Conservation (phyloP, 2,888 invertebrate species). For the Sicus ferrugineus region DNA sequence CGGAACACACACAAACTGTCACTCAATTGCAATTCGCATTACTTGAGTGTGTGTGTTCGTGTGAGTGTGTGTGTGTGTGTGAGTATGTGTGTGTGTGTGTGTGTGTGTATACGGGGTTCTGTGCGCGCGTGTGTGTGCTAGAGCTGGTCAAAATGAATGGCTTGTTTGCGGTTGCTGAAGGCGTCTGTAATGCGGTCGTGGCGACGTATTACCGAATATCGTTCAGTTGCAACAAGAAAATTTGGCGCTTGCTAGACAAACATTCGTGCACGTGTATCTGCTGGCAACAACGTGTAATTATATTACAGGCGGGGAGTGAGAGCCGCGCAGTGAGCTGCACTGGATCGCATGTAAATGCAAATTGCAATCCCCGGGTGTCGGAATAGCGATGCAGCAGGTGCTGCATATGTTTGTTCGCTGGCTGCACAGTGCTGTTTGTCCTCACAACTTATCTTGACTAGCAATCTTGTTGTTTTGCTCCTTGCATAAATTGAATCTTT, state of each 20-base stretch:
- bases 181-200: neutral
- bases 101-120: neutral
- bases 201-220: neutral
- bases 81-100: neutral
- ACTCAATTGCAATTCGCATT: neutral
- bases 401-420: too few species aligned
- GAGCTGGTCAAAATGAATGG: neutral
- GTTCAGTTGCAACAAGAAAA: neutral
- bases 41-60: neutral
- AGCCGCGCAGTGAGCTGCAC: neutral
- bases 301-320: neutral
- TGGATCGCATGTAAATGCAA: neutral
- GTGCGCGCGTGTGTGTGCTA: neutral
- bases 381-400: too few species aligned
- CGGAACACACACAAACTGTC: neutral
- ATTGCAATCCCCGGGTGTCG: neutral
- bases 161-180: slow-evolving; percentile 6
- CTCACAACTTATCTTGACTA: neutral
- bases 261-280: neutral
- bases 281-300: slow-evolving; percentile 1
- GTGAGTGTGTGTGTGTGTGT: neutral
- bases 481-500: too few species aligned
- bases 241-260: neutral
- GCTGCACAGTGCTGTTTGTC: neutral
- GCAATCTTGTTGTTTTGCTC: neutral